Conservation (phyloP, 2,888 invertebrate species). For the Drosophila ustulata region DNA sequence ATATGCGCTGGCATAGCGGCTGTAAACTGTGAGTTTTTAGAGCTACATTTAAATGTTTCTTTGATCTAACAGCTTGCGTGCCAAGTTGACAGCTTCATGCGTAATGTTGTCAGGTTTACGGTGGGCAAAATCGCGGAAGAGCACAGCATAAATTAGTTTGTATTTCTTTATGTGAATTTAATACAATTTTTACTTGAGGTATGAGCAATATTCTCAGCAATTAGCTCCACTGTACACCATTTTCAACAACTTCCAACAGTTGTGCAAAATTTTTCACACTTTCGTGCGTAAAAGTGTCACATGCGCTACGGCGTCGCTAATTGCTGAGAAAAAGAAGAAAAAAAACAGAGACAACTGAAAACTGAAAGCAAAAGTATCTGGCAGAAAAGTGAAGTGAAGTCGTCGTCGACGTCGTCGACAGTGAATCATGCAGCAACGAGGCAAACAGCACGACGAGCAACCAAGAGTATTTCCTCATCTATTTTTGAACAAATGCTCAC, state of each 20-base stretch:
- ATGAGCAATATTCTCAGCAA: not conserved
- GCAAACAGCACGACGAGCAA: conserved; percentile 6
- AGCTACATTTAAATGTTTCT: conserved; percentile 44
- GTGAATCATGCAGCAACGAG: conserved; percentile 65
- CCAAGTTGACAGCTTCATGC: conserved; percentile 61
- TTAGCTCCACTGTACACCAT: conserved; percentile 53
- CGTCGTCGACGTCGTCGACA: conserved; percentile 29
- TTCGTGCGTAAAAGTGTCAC: conserved; percentile 78
- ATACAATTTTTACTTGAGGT: not conserved
- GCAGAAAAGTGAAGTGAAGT: conserved; percentile 47
- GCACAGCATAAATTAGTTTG: not conserved
- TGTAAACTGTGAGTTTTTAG: conserved; percentile 16
- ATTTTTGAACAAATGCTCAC: conserved; percentile 53
- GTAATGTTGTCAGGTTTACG: conserved; percentile 44
- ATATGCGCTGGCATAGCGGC: conserved; percentile 7
- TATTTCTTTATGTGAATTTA: not conserved
- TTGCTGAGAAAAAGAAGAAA: conserved; percentile 58
- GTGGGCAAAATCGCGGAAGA: conserved; percentile 18
- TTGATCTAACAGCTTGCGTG: conserved; percentile 61
- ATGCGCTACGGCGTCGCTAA: conserved; percentile 70
- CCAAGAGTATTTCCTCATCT: conserved; percentile 47
- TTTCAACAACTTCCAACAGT: conserved; percentile 56
- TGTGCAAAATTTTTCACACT: conserved; percentile 71
- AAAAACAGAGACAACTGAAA: conserved; percentile 2
- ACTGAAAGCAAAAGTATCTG: conserved; percentile 67